Base-by-base conservation (phyloP, 2,797 vertebrate species). In the Lemur catta region DNA sequence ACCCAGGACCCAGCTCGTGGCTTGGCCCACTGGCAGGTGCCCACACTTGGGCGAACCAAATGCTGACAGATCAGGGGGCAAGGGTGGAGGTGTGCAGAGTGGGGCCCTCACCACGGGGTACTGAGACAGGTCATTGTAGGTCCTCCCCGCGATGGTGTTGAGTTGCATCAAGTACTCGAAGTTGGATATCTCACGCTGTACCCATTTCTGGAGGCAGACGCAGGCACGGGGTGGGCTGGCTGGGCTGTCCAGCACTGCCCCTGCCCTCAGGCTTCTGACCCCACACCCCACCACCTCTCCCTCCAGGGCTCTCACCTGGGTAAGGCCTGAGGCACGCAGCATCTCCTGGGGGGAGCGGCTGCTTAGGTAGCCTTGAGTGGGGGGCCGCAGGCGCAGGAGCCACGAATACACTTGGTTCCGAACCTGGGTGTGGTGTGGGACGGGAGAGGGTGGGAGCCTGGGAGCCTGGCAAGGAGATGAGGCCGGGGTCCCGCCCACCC, bases 81-180 rank as follows among this genome's bases (percentile, higher is more conserved):
- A 4, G 87, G 48, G 71, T 11, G 0, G 7, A 6, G 87, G 41
- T 1, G 11, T 2, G 4, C 35, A 35, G 72, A 12, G 48, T 7
- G 41, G 17, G 50, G 61, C 18, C 52, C 97, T 99, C 97, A 99
- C 99, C 99, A 99, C 99, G 0, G 99, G 99, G 98, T 99, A 99
- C 98, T 99, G 99, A 1, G 99, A 99, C 94, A 99, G 98, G 98
- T 99, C 99, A 0, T 99, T 99, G 98, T 99, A 99, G 67, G 99
- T 99, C 89, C 99, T 99, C 2, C 99, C 99, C 0, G 99, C 98
- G 0, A 99, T 99, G 48, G 99, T 99, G 98, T 99, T 99, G 63
- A 99, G 99, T 92, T 99, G 99, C 99, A 99, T 99, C 97, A 99
- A 98, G 98, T 99, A 99, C 97, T 99, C 99, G 0, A 99, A 99